Percentiles rank a stretch among this genome's conserved stretches.
phyloP scores from a whole-genome alignment of 2,888 invertebrate genomes.

The Ceraclea dissimilis region DNA sequence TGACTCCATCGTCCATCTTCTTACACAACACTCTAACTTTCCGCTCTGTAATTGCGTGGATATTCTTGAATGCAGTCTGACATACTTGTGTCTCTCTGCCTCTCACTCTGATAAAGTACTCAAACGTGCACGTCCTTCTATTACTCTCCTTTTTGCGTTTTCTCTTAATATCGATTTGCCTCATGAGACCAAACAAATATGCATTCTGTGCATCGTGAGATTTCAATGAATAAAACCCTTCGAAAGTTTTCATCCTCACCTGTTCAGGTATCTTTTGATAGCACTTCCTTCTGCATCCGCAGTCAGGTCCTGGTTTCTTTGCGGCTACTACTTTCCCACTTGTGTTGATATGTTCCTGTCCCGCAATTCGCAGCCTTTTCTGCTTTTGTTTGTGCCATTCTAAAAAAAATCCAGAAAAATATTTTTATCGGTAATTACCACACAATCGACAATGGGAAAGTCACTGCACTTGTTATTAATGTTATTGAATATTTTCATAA shows the following conservation, averaged over 20 bases:
- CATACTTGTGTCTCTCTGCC: slow-evolving; percentile 51
- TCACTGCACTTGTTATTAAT: too few species aligned
- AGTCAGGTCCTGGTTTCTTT: slow-evolving; percentile 48
- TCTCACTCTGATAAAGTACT: slow-evolving; percentile 49
- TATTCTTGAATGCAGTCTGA: slow-evolving; percentile 51
- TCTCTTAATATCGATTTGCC: slow-evolving; percentile 50
- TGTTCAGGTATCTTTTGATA: slow-evolving; percentile 47
- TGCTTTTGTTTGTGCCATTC: slow-evolving; percentile 55
- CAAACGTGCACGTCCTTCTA: slow-evolving; percentile 49
- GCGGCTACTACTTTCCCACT: slow-evolving; percentile 51
- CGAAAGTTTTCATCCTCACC: slow-evolving; percentile 45
- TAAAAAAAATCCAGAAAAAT: slow-evolving; percentile 30
- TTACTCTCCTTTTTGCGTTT: slow-evolving; percentile 49
- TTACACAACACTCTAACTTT: slow-evolving; percentile 51
- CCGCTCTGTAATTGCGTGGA: slow-evolving; percentile 50
- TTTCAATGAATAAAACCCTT: slow-evolving; percentile 50
- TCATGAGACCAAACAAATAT: slow-evolving; percentile 50
- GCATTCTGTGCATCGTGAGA: slow-evolving; percentile 53
- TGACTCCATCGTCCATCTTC: slow-evolving; percentile 52
- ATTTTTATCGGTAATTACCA: not conserved
- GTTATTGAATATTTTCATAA: slow-evolving; percentile 7
- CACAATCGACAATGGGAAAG: not conserved
- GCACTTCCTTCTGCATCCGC: slow-evolving; percentile 47
- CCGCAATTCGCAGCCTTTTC: slow-evolving; percentile 48
- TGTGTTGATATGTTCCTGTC: slow-evolving; percentile 49